These are phyloP conservation scores for Melitaea athalia DNA, from an alignment of 2,888 invertebrate genomes.

Conservation along the genomic window DNA sequence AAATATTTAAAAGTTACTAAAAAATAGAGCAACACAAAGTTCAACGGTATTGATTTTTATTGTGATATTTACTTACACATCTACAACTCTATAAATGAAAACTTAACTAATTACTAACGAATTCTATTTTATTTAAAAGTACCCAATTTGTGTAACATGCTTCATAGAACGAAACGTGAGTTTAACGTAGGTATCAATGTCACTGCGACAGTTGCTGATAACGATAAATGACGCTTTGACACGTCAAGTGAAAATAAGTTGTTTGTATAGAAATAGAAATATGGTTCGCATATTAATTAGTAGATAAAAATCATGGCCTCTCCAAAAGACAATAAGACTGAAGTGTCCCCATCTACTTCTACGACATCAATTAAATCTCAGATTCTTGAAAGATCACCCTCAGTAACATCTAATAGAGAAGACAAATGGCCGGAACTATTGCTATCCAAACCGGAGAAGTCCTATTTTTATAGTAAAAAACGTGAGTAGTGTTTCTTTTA, in stretches of 20 bases:
- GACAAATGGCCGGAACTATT: conserved; percentile 80
- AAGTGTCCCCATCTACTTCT: conserved; percentile 65
- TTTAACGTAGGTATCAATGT: not conserved
- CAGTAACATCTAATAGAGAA: conserved; percentile 64
- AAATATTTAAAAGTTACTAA: too few relatives aligned
- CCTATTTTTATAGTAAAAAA: conserved; percentile 69
- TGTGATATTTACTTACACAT: too few relatives aligned
- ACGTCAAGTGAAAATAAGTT: conserved; percentile 34
- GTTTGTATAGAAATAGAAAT: conserved; percentile 44
- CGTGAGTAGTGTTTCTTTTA: conserved; percentile 59
- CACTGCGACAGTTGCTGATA: conserved; percentile 19
- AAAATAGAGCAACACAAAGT: too few relatives aligned
- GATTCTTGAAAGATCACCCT: conserved; percentile 67
- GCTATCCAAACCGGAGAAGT: conserved; percentile 71
- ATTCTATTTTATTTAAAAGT: conserved; percentile 1
- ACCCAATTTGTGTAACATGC: not conserved
- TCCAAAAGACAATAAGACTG: conserved; percentile 57
- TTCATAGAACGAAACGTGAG: not conserved
- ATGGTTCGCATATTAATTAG: conserved; percentile 50
- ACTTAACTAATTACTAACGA: too few relatives aligned
- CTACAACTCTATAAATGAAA: too few relatives aligned
- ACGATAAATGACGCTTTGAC: conserved; percentile 24
- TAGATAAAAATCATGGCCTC: conserved; percentile 60
- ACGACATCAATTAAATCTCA: conserved; percentile 62
- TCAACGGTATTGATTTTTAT: too few relatives aligned